Percentiles rank a stretch among this genome's conserved stretches.
Conservation (phyloP, 2,888 invertebrate genomes). For the Trisateles emortualis region DNA sequence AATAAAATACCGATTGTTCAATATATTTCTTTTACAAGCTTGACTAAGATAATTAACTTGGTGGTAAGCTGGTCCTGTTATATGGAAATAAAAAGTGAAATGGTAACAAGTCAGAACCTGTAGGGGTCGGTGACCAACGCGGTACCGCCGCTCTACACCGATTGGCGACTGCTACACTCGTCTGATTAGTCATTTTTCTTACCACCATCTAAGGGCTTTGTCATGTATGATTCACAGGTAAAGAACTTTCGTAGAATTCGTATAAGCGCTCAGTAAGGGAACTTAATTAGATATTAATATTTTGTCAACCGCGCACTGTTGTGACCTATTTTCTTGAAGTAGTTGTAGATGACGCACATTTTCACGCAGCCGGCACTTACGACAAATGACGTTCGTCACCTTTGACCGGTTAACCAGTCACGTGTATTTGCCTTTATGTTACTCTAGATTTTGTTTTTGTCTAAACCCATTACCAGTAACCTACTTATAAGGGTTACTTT, state of each 20-base stretch:
- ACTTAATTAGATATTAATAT: neutral
- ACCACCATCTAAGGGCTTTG: slow-evolving; percentile 59
- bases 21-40: too few relatives aligned
- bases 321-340: slow-evolving; percentile 27
- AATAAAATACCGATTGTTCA: too few relatives aligned
- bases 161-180: slow-evolving; percentile 71
- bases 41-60: too few relatives aligned
- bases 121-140: slow-evolving; percentile 81
- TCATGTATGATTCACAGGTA: slow-evolving; percentile 55
- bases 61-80: slow-evolving; percentile 32
- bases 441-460: slow-evolving; percentile 5
- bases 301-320: neutral
- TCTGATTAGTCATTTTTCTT: slow-evolving; percentile 75
- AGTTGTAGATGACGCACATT: slow-evolving; percentile 40
- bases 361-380: slow-evolving; percentile 34
- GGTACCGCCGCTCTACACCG: slow-evolving; percentile 53
- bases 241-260: neutral
- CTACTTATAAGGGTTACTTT: too few relatives aligned
- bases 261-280: neutral
- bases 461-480: neutral
- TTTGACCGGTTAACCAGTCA: slow-evolving; percentile 49
- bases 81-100: slow-evolving; percentile 80
- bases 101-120: slow-evolving; percentile 83
- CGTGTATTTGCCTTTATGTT: slow-evolving; percentile 37
- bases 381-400: slow-evolving; percentile 55